Percentiles rank a stretch among this genome's conserved stretches.
These are phyloP conservation scores for Rhagoletis zephyria DNA, from an alignment of 1,140 invertebrate genomes.

Conservation along the genomic window DNA sequence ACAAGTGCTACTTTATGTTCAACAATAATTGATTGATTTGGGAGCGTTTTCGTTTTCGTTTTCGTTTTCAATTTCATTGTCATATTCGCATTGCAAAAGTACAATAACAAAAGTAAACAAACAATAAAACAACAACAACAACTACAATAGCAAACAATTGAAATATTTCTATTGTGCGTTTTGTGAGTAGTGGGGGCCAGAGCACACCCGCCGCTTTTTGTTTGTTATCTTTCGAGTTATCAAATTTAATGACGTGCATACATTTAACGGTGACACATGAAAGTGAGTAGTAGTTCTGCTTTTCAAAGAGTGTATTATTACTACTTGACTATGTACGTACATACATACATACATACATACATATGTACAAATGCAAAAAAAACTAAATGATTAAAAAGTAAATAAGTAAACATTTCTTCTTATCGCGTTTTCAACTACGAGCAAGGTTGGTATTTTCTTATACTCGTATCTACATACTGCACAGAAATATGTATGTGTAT, in stretches of 20 bases:
- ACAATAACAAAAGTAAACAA: too few relatives aligned
- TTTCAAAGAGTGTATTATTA: too few relatives aligned
- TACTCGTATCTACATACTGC: background rate
- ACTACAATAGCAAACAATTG: background rate
- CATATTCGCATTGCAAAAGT: background rate
- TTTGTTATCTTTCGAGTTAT: background rate
- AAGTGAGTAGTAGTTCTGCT: background rate
- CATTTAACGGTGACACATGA: conserved; percentile 30
- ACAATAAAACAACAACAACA: background rate
- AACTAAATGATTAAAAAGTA: too few relatives aligned
- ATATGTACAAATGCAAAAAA: background rate
- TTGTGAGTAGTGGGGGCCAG: background rate
- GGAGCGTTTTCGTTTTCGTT: background rate
- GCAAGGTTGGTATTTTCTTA: background rate
- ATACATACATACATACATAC: background rate
- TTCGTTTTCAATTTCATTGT: conserved; percentile 32
- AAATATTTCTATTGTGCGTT: background rate
- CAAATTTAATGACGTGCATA: background rate
- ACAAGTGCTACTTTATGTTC: conserved; percentile 9
- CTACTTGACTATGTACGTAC: background rate
- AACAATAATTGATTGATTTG: conserved; percentile 31
- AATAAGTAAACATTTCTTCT: background rate
- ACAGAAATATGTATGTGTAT: too few relatives aligned
- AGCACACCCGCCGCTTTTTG: background rate
- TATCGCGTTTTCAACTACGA: background rate